Evolutionary conservation across 2,888 invertebrate species (phyloP).

Genomic region (Andrena chrysosceles): DNA sequence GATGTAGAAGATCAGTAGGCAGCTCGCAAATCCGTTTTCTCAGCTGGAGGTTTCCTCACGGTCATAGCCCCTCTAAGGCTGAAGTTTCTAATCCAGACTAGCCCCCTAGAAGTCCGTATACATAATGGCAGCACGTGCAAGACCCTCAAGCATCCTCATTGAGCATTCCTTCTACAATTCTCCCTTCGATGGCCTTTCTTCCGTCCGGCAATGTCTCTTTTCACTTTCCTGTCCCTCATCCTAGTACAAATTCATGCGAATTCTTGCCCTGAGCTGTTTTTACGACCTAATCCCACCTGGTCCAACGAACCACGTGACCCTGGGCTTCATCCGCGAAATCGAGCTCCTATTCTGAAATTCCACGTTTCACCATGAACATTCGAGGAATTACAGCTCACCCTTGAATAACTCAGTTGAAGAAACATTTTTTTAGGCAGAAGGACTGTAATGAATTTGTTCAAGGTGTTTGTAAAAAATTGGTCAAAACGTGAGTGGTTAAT

Average conservation of each 20-base stretch:
- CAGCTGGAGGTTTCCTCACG: slow-evolving; percentile 54
- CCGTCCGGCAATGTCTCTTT: slow-evolving; percentile 24
- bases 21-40: slow-evolving; percentile 52
- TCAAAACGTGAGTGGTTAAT: neutral
- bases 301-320: slow-evolving; percentile 57
- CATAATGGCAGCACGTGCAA: slow-evolving; percentile 60
- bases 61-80: slow-evolving; percentile 45
- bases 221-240: neutral
- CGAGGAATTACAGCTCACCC: slow-evolving; percentile 6
- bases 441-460: neutral
- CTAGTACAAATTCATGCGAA: slow-evolving; percentile 46
- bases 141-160: slow-evolving; percentile 54
- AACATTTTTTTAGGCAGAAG: neutral
- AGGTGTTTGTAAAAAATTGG: neutral
- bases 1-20: slow-evolving; percentile 33
- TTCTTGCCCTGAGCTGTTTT: slow-evolving; percentile 47
- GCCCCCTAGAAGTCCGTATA: slow-evolving; percentile 56
- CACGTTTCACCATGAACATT: slow-evolving; percentile 34
- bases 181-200: slow-evolving; percentile 30
- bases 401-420: slow-evolving; percentile 7
- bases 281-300: slow-evolving; percentile 56
- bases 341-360: slow-evolving; percentile 29
- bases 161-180: slow-evolving; percentile 67
- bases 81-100: slow-evolving; percentile 64
- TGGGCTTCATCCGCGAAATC: slow-evolving; percentile 51